A percentile compares a stretch with the other conserved stretches of the same genome.
phyloP scores from a whole-genome alignment of 2,888 invertebrate genomes.

The Cantharis rustica region DNA sequence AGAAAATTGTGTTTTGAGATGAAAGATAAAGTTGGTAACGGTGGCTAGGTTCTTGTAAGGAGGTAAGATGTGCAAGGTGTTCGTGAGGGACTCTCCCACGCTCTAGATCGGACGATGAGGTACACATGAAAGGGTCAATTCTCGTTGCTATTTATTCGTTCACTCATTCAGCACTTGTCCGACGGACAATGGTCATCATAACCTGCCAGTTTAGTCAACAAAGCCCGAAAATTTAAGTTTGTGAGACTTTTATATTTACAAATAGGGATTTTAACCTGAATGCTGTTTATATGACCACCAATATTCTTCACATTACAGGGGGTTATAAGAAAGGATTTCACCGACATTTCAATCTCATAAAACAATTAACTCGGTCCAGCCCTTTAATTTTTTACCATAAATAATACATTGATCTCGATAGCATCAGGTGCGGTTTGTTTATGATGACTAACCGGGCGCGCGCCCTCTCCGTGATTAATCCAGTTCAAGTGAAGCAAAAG shows the following conservation, averaged over 20 bases:
- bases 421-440: no score
- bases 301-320: background rate
- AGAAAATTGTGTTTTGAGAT: constrained; percentile 18
- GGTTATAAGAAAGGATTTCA: background rate
- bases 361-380: background rate
- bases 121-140: constrained; percentile 36
- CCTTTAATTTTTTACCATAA: no score
- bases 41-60: constrained; percentile 32
- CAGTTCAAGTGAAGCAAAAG: no score
- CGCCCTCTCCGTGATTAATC: no score
- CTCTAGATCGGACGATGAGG: constrained; percentile 55
- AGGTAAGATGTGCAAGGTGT: constrained; percentile 49
- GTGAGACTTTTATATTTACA: constrained; percentile 30
- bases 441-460: no score
- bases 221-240: constrained; percentile 20
- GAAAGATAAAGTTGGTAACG: constrained; percentile 31
- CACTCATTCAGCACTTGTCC: constrained; percentile 34
- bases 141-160: constrained; percentile 33
- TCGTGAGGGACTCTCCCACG: constrained; percentile 59
- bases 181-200: constrained; percentile 41
- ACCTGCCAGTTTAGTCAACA: constrained; percentile 31
- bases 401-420: no score
- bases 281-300: background rate
- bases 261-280: constrained; percentile 25
- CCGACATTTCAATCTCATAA: background rate